Evolutionary conservation across 2,888 invertebrate species (phyloP).

Genomic region (Stictocephala bisonia): DNA sequence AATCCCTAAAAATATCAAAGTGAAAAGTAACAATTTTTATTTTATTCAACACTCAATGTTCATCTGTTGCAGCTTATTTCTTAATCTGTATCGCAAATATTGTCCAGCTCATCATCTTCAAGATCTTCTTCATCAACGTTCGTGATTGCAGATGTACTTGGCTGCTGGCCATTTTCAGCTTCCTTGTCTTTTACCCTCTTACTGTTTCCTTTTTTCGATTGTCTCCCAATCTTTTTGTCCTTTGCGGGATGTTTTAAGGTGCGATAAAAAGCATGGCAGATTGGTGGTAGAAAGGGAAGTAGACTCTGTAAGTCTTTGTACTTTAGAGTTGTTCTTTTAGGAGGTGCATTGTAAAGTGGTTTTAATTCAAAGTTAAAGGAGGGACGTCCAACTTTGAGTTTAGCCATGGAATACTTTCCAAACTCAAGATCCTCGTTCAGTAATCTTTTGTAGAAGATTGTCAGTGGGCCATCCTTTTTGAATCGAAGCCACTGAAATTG

Average conservation of each 20-base stretch:
- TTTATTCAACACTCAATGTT: too few species aligned
- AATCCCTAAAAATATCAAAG: too few species aligned
- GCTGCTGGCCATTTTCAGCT: too few species aligned
- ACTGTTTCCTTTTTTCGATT: background rate
- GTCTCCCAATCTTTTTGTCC: background rate
- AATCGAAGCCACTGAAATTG: conserved; percentile 20
- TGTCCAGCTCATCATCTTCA: background rate
- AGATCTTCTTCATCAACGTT: background rate
- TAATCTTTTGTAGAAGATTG: conserved; percentile 17
- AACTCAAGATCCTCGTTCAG: conserved; percentile 34
- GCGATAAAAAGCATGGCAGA: conserved; percentile 21
- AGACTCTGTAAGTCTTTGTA: conserved; percentile 33
- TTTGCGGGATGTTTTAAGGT: background rate
- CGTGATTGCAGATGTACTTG: background rate
- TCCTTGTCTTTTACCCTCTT: background rate
- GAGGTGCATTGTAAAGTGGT: background rate
- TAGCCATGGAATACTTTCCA: background rate
- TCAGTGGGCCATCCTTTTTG: conserved; percentile 8
- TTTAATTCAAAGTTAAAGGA: background rate
- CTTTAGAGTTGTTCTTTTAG: background rate
- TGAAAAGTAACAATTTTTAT: too few species aligned
- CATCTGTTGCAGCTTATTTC: background rate
- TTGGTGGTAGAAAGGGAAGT: conserved; percentile 9
- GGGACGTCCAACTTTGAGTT: conserved; percentile 2
- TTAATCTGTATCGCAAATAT: background rate